Evolutionary conservation across 37 sponge, comb jelly and placozoan genomes (phyloP), one percentile per base, ranked within the genome.

Genomic region (Aphrocallistes beatrix): DNA sequence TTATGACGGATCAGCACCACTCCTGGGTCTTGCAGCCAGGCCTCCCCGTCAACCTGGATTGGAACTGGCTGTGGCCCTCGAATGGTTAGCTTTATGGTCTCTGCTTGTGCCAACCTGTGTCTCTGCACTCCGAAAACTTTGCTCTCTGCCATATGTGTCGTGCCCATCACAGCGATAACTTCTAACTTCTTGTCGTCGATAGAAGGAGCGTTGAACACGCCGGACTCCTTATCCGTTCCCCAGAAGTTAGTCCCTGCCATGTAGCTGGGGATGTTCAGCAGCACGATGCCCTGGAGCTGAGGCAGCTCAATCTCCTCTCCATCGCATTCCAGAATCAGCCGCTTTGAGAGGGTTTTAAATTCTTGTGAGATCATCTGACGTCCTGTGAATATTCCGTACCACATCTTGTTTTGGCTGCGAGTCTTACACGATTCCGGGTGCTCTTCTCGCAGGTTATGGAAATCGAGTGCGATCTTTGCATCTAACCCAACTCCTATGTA

Each of bases 211-310:
- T 37, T 82, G 86, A 93, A 95, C 40, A 88, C 92, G 21, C 69
- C 93, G 37, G 87, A 88, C 39, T 90, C 94, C 47, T 85, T 90
- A 38, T 90, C 94, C 39, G 94, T 96, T 19, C 97, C 97, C 97
- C 97, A 96, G 90, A 96, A 96, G 88, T 96, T 96, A 1, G 94
- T 92, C 16, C 97, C 97, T 1, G 92, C 93, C 97, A 96, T 96
- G 88, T 96, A 96, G 84, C 97, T 92, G 75, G 93, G 92, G 38
- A 95, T 95, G 84, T 95, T 95, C 38, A 95, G 91, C 37, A 91
- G 86, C 38, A 95, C 96, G 0, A 95, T 84, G 1, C 96, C 96
- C 81, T 95, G 96, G 34, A 95, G 48, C 38, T 84, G 88, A 8
- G 96, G 96, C 19, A 95, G 87, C 23, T 81, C 32, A 23, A 95